Percentiles rank a stretch among this genome's conserved stretches.
These are phyloP conservation scores for Tricholauxania praeusta DNA, from an alignment of 2,888 invertebrate genomes.

Conservation along the genomic window DNA sequence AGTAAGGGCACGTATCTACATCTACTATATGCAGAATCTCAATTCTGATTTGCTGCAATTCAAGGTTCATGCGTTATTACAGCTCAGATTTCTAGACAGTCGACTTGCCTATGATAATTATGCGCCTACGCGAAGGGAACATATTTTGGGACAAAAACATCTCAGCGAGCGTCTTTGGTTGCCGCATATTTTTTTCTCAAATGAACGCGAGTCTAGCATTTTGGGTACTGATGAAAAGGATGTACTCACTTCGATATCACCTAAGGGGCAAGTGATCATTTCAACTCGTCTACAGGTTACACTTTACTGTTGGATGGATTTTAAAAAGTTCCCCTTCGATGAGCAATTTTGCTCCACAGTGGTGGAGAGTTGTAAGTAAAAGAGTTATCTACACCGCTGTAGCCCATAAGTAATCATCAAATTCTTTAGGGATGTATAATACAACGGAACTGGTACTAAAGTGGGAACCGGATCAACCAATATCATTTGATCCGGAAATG, in stretches of 20 bases:
- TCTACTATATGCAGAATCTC: constrained; percentile 61
- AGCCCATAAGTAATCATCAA: not conserved
- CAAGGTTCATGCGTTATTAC: constrained; percentile 57
- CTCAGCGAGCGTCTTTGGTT: constrained; percentile 61
- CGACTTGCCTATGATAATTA: constrained; percentile 56
- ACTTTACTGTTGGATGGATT: constrained; percentile 63
- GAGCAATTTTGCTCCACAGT: constrained; percentile 60
- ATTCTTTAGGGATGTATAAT: constrained; percentile 61
- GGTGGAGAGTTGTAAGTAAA: constrained; percentile 60
- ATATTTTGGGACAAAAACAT: constrained; percentile 61
- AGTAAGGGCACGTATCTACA: constrained; percentile 60
- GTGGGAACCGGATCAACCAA: constrained; percentile 58
- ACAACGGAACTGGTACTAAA: constrained; percentile 57
- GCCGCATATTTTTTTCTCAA: constrained; percentile 62
- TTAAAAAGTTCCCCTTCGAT: constrained; percentile 62
- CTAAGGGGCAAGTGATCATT: constrained; percentile 59
- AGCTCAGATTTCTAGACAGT: constrained; percentile 57
- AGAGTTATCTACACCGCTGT: no score
- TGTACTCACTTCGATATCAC: constrained; percentile 60
- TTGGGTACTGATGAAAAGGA: constrained; percentile 63
- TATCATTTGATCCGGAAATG: constrained; percentile 63
- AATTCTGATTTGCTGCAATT: constrained; percentile 62
- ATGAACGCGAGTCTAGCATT: constrained; percentile 61
- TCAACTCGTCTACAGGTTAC: constrained; percentile 60
- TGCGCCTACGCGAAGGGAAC: constrained; percentile 54